Conservation (phyloP, 2,797 vertebrate genomes). For the Cynopterus sphinx region DNA sequence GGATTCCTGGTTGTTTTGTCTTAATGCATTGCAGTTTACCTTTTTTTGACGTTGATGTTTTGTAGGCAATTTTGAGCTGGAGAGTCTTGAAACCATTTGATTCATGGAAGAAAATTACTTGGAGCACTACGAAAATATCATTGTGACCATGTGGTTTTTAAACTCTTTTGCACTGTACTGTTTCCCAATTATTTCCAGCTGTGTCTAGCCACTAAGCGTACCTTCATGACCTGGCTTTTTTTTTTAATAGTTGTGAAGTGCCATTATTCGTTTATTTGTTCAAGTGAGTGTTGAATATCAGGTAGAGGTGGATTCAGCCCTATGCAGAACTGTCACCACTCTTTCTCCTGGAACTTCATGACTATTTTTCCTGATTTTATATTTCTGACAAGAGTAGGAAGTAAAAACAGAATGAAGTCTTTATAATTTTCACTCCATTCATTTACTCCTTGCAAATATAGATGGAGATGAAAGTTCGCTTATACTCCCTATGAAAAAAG, state of each 20-base stretch:
- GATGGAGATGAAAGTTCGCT: neutral
- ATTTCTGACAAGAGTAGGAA: conserved; percentile 34
- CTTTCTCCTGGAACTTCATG: neutral
- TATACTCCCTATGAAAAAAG: neutral
- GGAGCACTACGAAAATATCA: conserved; percentile 89
- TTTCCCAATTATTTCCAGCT: conserved; percentile 93
- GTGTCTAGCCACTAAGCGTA: conserved; percentile 81
- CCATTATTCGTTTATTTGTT: conserved; percentile 60
- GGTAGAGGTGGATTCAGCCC: neutral
- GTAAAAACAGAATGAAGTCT: neutral
- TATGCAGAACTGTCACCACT: neutral
- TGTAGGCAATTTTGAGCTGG: conserved; percentile 84
- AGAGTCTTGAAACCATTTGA: conserved; percentile 90
- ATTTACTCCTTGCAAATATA: neutral
- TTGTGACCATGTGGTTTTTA: conserved; percentile 87
- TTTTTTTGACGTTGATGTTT: conserved; percentile 76
- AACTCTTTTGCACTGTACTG: conserved; percentile 84
- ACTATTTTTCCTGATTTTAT: neutral
- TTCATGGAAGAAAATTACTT: conserved; percentile 87
- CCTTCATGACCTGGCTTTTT: conserved; percentile 76
- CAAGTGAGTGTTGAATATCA: conserved; percentile 50
- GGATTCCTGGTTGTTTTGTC: conserved; percentile 73
- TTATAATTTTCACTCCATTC: neutral
- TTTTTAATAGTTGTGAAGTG: conserved; percentile 64
- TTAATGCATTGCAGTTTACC: conserved; percentile 78